Evolutionary conservation across 2,797 vertebrate genomes (phyloP).

Genomic region (Enoplosus armatus): DNA sequence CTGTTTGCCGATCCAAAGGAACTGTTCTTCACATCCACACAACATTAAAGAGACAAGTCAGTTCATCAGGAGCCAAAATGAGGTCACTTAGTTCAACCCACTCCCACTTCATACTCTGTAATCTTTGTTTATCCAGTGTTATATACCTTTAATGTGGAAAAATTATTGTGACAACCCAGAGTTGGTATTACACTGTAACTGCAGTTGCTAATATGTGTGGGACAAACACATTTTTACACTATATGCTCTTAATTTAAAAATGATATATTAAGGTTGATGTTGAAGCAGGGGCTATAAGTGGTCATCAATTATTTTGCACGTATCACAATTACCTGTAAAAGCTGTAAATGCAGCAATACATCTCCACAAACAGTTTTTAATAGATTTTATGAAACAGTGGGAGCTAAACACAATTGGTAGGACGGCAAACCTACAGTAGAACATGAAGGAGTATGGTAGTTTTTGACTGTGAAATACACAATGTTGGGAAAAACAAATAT

Average conservation of each 20-base stretch:
- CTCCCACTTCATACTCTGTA: not conserved
- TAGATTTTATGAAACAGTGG: constrained; percentile 6
- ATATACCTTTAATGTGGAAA: not conserved
- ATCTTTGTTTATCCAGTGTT: not conserved
- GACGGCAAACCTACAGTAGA: not conserved
- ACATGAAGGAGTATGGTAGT: not conserved
- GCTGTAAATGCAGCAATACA: not conserved
- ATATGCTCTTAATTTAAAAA: not conserved
- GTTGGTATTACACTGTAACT: not conserved
- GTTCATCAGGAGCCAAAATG: not conserved
- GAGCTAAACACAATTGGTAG: not conserved
- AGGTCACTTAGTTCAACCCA: not conserved
- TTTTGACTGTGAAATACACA: not conserved
- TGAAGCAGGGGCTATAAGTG: not conserved
- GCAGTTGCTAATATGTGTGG: not conserved
- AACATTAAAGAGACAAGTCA: not conserved
- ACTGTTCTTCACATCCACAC: not conserved
- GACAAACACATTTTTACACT: not conserved
- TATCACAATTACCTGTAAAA: not conserved
- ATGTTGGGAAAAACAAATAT: not conserved
- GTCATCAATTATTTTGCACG: not conserved
- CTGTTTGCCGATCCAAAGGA: not conserved
- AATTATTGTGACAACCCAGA: not conserved
- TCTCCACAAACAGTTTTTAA: not conserved
- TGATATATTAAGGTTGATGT: not conserved